These are phyloP conservation scores for Saguinus midas DNA, from an alignment of 2,113 vertebrate genomes.

Conservation along the genomic window DNA sequence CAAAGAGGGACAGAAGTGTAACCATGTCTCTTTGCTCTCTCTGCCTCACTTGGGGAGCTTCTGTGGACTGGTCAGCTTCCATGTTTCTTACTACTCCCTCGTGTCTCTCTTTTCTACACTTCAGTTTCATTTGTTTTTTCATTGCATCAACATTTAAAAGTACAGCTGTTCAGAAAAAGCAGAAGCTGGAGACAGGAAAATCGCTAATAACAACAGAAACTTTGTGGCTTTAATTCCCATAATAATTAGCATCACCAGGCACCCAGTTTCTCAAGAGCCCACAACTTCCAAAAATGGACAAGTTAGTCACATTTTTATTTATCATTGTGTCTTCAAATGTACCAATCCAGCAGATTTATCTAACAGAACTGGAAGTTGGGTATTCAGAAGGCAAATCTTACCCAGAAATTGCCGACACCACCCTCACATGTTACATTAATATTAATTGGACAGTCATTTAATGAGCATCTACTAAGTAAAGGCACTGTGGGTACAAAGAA, in stretches of 20 bases:
- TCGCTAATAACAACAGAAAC: background rate
- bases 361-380: background rate
- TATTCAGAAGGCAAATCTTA: background rate
- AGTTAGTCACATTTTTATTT: background rate
- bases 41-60: background rate
- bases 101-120: too few species aligned
- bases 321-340: background rate
- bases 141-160: background rate
- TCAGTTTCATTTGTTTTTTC: background rate
- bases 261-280: background rate
- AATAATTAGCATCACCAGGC: background rate
- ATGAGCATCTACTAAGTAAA: background rate
- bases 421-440: background rate
- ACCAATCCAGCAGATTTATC: background rate
- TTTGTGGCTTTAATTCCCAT: background rate
- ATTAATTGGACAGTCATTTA: background rate
- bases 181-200: background rate
- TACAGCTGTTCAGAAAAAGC: background rate
- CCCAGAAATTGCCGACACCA: background rate
- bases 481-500: too few species aligned
- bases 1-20: background rate
- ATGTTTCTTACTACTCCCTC: background rate
- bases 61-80: background rate
- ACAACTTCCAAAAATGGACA: background rate
- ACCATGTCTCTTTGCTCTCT: background rate